Percentiles rank a stretch among this genome's conserved stretches.
Conservation (phyloP, 1,140 invertebrate genomes). For the Aphidius gifuensis region DNA sequence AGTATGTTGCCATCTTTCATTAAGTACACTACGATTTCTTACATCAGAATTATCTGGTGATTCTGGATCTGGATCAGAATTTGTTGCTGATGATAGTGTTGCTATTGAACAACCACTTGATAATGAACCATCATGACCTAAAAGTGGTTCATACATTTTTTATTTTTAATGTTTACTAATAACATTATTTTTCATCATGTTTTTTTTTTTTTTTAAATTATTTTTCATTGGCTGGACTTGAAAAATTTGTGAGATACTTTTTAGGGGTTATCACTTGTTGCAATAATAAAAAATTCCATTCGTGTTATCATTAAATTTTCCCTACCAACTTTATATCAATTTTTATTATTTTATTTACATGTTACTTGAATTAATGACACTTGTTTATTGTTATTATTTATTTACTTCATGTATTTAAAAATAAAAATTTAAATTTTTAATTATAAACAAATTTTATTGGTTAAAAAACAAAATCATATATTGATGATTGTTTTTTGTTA, state of each 20-base stretch:
- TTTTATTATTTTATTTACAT: not conserved
- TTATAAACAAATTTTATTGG: not conserved
- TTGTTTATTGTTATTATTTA: too few relatives aligned
- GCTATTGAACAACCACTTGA: conserved; percentile 49
- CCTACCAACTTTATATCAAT: not conserved
- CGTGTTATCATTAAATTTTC: not conserved
- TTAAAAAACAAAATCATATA: not conserved
- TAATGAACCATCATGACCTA: conserved; percentile 41
- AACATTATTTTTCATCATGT: too few relatives aligned
- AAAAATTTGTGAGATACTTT: not conserved
- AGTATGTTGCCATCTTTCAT: conserved; percentile 75
- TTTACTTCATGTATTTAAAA: too few relatives aligned
- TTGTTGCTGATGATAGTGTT: conserved; percentile 42
- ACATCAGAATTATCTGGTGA: conserved; percentile 20
- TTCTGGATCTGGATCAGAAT: conserved; percentile 43
- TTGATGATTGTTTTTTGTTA: not conserved
- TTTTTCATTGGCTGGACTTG: not conserved
- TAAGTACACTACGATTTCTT: conserved; percentile 46
- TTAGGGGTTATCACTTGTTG: conserved; percentile 16
- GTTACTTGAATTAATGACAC: too few relatives aligned
- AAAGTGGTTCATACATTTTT: conserved; percentile 23
- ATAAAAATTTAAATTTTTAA: too few relatives aligned
- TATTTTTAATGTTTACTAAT: conserved; percentile 17
- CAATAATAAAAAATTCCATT: conserved; percentile 12
- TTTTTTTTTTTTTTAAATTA: too few relatives aligned